Conservation (phyloP, 64 coral and sea anemone genomes). For the Montipora capricornis region DNA sequence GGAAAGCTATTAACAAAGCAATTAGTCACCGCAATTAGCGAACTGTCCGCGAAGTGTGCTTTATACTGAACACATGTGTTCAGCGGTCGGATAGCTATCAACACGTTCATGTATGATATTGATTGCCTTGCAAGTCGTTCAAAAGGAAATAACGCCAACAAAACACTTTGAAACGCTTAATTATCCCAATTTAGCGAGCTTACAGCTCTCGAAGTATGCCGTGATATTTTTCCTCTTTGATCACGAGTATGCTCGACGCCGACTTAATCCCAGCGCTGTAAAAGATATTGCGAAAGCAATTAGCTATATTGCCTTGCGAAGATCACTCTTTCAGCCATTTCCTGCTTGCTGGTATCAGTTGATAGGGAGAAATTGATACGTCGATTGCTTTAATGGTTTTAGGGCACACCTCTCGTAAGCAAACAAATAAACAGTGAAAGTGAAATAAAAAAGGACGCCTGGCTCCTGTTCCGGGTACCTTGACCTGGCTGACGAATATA, state of each 20-base stretch:
- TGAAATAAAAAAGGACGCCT: background rate
- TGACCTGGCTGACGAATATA: too few relatives aligned
- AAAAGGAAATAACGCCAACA: background rate
- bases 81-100: constrained; percentile 37
- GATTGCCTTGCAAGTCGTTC: background rate
- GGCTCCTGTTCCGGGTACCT: background rate
- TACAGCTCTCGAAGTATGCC: background rate
- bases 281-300: constrained; percentile 39
- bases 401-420: constrained; percentile 21
- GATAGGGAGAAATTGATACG: constrained; percentile 6
- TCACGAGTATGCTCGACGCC: constrained; percentile 1
- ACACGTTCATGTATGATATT: constrained; percentile 27
- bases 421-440: background rate
- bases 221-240: background rate
- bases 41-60: constrained; percentile 43
- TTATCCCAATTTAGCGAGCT: background rate
- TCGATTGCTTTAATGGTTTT: constrained; percentile 29
- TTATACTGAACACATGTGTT: constrained; percentile 36
- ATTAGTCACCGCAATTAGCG: constrained; percentile 50
- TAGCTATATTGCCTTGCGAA: background rate
- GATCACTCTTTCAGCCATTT: constrained; percentile 31
- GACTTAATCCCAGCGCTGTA: constrained; percentile 10
- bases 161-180: background rate
- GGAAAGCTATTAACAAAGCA: constrained; percentile 33
- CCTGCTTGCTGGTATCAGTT: constrained; percentile 34